Evolutionary conservation across 2,113 vertebrate species (phyloP).

Genomic region (Pionites leucogaster): DNA sequence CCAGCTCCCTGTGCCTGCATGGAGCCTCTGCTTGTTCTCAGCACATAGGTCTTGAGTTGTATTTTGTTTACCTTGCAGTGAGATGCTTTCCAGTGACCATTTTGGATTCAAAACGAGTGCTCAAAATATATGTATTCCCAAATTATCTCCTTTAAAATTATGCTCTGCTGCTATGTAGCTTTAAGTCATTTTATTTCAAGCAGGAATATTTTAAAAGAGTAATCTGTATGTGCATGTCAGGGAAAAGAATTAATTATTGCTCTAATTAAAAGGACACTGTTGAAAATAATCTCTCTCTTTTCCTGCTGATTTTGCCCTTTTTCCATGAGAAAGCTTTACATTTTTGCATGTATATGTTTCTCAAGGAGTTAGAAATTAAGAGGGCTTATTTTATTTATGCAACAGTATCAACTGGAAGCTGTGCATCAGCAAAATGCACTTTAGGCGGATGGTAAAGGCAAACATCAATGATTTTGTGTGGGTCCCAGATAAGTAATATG

Average conservation of each 20-base stretch:
- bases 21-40: background rate
- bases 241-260: constrained; percentile 60
- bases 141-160: constrained; percentile 42
- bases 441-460: constrained; percentile 24
- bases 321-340: constrained; percentile 23
- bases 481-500: constrained; percentile 29
- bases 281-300: constrained; percentile 42
- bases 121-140: background rate
- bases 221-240: constrained; percentile 4
- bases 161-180: constrained; percentile 9
- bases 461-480: constrained; percentile 48
- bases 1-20: background rate
- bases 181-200: constrained; percentile 57
- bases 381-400: constrained; percentile 24
- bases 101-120: constrained; percentile 39
- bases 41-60: background rate
- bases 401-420: constrained; percentile 16
- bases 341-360: constrained; percentile 4
- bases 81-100: background rate
- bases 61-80: background rate
- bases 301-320: constrained; percentile 45
- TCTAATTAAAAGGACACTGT: constrained; percentile 45
- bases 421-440: constrained; percentile 50
- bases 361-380: background rate
- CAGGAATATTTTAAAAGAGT: constrained; percentile 43